Evolutionary conservation across 2,797 vertebrate genomes (phyloP), one percentile per base, ranked within the genome.

Genomic region (Cyclura pinguis): DNA sequence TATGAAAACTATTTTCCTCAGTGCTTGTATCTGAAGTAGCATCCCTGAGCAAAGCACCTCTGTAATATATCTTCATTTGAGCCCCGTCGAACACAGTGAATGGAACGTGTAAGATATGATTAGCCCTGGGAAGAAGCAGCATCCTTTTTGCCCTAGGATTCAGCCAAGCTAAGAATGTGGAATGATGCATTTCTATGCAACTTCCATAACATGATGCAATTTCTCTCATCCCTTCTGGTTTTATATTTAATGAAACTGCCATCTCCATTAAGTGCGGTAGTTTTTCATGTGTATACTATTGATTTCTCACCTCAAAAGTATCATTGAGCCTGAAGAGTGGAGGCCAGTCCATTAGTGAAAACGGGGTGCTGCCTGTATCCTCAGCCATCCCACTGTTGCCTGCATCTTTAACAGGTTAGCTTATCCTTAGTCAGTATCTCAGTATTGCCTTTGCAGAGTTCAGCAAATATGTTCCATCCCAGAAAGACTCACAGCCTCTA

Each of bases 21-120:
- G 73, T 38, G 85, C 90, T 2, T 18, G 90, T 89, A 76, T 55
- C 84, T 67, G 74, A 86, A 64, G 50, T 57, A 27, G 55, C 0
- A 20, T 55, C 13, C 6, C 91, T 91, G 86, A 74, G 57, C 38
- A 18, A 20, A 69, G 0, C 52, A 64, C 52, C 88, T 91, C 1
- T 80, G 22, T 14, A 89, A 88, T 9, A 69, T 5, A 8, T n/a
- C 18, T 91, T 59, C 20, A 91, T 91, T 93, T 93, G 62, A 0
- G 6, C 8, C 91, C 73, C 73, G 73, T 67, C 18, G 67, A 38
- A 57, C 3, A 90, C 55, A 0, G 0, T 22, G 2, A 47, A 16
- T 64, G 89, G 50, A 89, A 95, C 88, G 92, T 47, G 90, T 80
- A 42, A 86, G 16, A 86, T 50, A 76, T 16, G 76, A 90, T 85